Conservation (phyloP, 2,888 invertebrate genomes). For the Leuctra nigra region DNA sequence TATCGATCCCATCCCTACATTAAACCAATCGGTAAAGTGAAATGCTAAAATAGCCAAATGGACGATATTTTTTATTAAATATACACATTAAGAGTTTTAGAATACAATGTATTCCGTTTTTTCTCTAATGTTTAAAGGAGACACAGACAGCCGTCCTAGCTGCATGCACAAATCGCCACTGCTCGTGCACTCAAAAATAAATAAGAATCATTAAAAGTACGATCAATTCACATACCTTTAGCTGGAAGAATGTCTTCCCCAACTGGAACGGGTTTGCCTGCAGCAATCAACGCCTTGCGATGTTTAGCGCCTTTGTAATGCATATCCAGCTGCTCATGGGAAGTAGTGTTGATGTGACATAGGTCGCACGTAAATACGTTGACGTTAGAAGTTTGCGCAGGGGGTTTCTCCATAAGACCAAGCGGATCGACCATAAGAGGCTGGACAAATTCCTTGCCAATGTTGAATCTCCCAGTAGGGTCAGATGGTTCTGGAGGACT, state of each 20-base stretch:
- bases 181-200: too few relatives aligned
- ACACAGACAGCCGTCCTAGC: too few relatives aligned
- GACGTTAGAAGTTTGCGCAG: neutral
- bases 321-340: constrained; percentile 52
- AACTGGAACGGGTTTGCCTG: neutral
- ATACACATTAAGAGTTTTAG: too few relatives aligned
- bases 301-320: constrained; percentile 55
- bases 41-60: too few relatives aligned
- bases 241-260: constrained; percentile 3
- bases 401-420: neutral
- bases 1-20: too few relatives aligned
- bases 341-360: constrained; percentile 46
- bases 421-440: constrained; percentile 12
- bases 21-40: too few relatives aligned
- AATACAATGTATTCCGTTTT: too few relatives aligned
- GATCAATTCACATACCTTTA: too few relatives aligned
- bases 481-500: constrained; percentile 24
- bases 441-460: constrained; percentile 19
- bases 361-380: constrained; percentile 30
- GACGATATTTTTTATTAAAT: too few relatives aligned
- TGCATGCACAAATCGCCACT: too few relatives aligned
- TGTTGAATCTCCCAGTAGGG: constrained; percentile 28
- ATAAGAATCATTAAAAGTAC: too few relatives aligned
- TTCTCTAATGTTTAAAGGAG: too few relatives aligned
- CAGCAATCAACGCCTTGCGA: constrained; percentile 43